Percentiles rank a stretch among this genome's conserved stretches.
These are phyloP conservation scores for Poecilia wingei DNA, from an alignment of 2,797 vertebrate genomes.

Conservation along the genomic window DNA sequence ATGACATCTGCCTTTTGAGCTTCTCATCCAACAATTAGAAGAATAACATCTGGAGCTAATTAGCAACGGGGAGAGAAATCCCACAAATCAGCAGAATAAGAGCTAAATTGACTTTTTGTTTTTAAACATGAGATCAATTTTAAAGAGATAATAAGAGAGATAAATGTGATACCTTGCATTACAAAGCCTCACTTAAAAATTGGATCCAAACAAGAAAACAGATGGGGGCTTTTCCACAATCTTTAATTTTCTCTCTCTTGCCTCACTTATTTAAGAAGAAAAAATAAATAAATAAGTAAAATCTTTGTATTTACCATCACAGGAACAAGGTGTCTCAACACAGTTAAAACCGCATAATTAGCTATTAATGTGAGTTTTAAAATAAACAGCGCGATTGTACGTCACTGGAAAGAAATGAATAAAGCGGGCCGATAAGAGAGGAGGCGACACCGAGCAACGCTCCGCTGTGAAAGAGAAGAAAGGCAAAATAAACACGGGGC, in stretches of 20 bases:
- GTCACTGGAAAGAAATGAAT: constrained; percentile 69
- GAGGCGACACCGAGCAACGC: constrained; percentile 59
- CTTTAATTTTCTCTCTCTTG: constrained; percentile 63
- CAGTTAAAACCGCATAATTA: constrained; percentile 53
- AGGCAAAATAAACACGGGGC: constrained; percentile 76
- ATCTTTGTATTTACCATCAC: constrained; percentile 30
- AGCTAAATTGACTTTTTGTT: constrained; percentile 35
- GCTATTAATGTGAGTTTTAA: constrained; percentile 60
- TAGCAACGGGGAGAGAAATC: constrained; percentile 28
- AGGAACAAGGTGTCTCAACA: constrained; percentile 46
- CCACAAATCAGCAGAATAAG: constrained; percentile 50
- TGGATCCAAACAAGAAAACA: constrained; percentile 67
- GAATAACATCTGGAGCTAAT: not conserved
- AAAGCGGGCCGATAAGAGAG: constrained; percentile 69
- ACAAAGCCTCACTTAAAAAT: constrained; percentile 61
- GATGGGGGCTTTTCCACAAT: constrained; percentile 63
- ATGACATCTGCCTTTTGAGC: constrained; percentile 29
- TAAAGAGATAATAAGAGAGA: constrained; percentile 46
- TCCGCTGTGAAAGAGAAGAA: constrained; percentile 66
- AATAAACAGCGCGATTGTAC: constrained; percentile 72
- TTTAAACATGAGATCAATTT: constrained; percentile 29
- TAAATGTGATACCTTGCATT: constrained; percentile 39
- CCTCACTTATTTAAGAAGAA: constrained; percentile 15
- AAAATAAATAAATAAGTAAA: constrained; percentile 44
- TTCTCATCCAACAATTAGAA: constrained; percentile 17